These are phyloP conservation scores for Meloidogyne hapla DNA, from an alignment of 1,140 invertebrate species.

Conservation along the genomic window DNA sequence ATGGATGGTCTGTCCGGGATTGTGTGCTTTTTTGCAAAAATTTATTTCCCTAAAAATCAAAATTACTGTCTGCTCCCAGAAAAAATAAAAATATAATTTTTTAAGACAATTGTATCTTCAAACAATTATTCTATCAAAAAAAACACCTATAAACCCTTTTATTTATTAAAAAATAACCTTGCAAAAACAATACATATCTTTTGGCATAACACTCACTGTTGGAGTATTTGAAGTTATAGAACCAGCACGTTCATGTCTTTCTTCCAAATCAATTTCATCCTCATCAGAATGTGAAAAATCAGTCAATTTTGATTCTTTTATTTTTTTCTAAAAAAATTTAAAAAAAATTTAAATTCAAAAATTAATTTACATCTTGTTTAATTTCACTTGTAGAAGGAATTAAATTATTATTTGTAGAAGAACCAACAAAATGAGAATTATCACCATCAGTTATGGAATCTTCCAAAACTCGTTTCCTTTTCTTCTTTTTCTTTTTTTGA, in stretches of 20 bases:
- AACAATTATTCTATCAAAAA: no score
- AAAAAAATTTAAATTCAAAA: no score
- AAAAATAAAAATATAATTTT: no score
- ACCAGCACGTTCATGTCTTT: neutral
- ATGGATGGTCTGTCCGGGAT: no score
- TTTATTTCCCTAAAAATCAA: no score
- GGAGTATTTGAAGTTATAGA: constrained; percentile 1
- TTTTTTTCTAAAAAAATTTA: neutral
- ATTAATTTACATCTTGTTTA: no score
- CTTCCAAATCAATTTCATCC: neutral
- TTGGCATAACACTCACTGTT: neutral
- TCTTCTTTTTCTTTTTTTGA: neutral
- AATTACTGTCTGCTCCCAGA: no score
- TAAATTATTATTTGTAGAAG: neutral
- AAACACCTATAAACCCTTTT: no score
- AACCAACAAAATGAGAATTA: neutral
- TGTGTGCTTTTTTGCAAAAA: no score
- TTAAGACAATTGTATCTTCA: no score
- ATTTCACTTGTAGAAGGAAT: neutral
- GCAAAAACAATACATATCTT: neutral
- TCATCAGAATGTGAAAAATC: neutral
- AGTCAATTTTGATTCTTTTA: neutral
- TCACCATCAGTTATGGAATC: neutral
- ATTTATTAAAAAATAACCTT: neutral
- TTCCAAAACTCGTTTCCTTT: neutral